A percentile compares a stretch with the other conserved stretches of the same genome.
Conservation (phyloP, 2,113 vertebrate species). For the Manacus vitellinus region DNA sequence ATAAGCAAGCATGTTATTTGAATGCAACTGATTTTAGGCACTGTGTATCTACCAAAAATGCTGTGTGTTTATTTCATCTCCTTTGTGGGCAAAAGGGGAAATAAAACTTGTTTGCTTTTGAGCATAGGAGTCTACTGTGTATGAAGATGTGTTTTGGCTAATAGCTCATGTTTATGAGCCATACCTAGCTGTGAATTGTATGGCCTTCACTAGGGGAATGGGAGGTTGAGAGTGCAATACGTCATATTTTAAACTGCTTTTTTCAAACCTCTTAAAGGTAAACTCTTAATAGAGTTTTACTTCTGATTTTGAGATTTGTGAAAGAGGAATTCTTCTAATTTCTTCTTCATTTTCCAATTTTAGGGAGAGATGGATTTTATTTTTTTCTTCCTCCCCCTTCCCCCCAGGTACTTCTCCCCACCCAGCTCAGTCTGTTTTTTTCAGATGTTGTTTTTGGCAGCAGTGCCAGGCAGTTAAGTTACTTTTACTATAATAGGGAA, state of each 20-base stretch:
- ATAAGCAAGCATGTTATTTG: neutral
- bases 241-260: neutral
- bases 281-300: neutral
- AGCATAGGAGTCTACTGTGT: neutral
- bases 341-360: neutral
- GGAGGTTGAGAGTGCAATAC: neutral
- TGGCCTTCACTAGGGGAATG: neutral
- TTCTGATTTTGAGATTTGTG: neutral
- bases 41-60: neutral
- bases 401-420: neutral
- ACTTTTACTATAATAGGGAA: neutral
- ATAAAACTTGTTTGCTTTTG: neutral
- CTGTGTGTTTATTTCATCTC: neutral
- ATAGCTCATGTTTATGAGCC: neutral
- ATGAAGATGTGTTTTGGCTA: neutral
- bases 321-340: neutral
- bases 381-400: neutral
- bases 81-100: neutral
- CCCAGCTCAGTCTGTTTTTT: neutral
- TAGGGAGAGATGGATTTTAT: neutral
- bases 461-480: neutral
- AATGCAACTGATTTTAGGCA: neutral
- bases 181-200: neutral
- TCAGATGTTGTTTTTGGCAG: neutral
- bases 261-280: neutral